These are phyloP conservation scores for Panagrolaimus sp. DNA, from an alignment of 1,140 invertebrate species.

Conservation along the genomic window DNA sequence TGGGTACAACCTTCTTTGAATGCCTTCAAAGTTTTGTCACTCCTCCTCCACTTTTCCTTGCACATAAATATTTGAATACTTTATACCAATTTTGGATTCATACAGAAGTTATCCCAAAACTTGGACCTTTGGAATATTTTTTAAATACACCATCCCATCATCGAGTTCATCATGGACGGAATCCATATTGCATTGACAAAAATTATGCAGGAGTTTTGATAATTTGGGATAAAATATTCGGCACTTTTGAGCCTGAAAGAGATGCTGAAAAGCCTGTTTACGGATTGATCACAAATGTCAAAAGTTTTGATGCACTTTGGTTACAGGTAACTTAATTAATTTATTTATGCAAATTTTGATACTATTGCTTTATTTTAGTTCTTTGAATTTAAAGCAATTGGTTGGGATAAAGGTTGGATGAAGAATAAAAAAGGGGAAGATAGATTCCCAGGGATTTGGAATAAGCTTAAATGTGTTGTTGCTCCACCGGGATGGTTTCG, in stretches of 20 bases:
- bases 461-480: slow-evolving; percentile 26
- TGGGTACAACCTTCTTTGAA: slow-evolving; percentile 25
- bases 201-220: slow-evolving; percentile 66
- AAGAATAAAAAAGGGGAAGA: slow-evolving; percentile 24
- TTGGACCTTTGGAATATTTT: slow-evolving; percentile 64
- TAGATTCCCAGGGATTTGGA: slow-evolving; percentile 23
- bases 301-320: slow-evolving; percentile 62
- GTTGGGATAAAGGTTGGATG: slow-evolving; percentile 30
- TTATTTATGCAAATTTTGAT: too few relatives aligned
- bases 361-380: slow-evolving; percentile 25
- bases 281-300: slow-evolving; percentile 62
- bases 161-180: slow-evolving; percentile 65
- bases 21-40: slow-evolving; percentile 25
- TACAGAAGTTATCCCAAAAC: slow-evolving; percentile 23
- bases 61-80: slow-evolving; percentile 24
- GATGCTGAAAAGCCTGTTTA: slow-evolving; percentile 61
- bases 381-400: slow-evolving; percentile 33
- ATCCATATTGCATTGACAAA: slow-evolving; percentile 67
- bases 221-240: slow-evolving; percentile 64
- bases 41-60: slow-evolving; percentile 26
- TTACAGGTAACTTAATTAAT: too few relatives aligned
- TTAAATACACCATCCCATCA: slow-evolving; percentile 66
- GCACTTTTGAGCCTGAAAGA: slow-evolving; percentile 63
- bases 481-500: slow-evolving; percentile 31
- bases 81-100: slow-evolving; percentile 36